Base-by-base conservation (phyloP, 2,888 invertebrate species). In the Catocala sponsa region DNA sequence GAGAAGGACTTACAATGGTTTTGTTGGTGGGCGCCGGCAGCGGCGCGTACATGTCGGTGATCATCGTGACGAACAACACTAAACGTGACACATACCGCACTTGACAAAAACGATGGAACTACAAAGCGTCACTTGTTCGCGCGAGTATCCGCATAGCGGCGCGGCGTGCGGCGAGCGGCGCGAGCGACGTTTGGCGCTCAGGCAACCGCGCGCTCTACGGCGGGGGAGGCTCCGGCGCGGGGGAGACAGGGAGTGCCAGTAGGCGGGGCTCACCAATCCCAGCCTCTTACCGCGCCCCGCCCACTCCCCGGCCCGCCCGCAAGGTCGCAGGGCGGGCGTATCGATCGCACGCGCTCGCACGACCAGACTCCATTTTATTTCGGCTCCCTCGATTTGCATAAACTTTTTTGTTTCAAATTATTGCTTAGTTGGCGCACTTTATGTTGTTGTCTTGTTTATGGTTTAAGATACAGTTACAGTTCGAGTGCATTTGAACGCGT, bases 281-380 rank as follows among this genome's bases (percentile, higher is more conserved):
- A 82, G 88, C 90, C 91, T 91, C 91, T 90, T 87, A 87, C 87
- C 85, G 78, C 79, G 86, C 84, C 85, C 92, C 91, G 91, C 93
- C 93, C 87, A 89, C 88, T 77, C 83, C 72, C 72, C 63, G 86
- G 86, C 86, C 91, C 92, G 92, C 94, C 92, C 87, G 87, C 92
- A 92, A 93, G 92, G 93, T 92, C 92, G 90, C 86, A 80, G 74
- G 83, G 83, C 85, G 87, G 86, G 79, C 83, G 83, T 92, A 93
- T 94, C 92, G 94, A 94, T 94, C 94, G 92, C 89, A 91, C 91
- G 91, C 92, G 91, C 87, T 79, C 82, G 77, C 80, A 75, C 78
- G 78, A 78, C 71, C 78, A 83, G 92, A 91, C 92, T 92, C 93
- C 94, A 94, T 94, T 94, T 94, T 94, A 94, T 93, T 93, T 92